These are phyloP conservation scores for Cyclopterus lumpus DNA, from an alignment of 2,797 vertebrate species.

Conservation along the genomic window DNA sequence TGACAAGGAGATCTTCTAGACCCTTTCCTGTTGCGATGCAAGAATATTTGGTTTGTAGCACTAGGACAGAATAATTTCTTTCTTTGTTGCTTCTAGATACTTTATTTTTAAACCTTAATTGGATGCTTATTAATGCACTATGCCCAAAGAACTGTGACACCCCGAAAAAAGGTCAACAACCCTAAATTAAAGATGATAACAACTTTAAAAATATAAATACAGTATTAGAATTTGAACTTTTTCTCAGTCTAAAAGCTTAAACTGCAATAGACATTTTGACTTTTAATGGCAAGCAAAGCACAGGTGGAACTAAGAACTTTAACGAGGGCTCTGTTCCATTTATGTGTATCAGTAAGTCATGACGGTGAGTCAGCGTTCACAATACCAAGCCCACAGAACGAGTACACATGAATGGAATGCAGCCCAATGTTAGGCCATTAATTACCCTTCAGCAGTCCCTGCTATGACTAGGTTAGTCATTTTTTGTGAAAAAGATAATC, in stretches of 20 bases:
- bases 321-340: conserved; percentile 2
- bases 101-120: neutral
- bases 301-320: conserved; percentile 13
- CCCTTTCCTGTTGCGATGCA: neutral
- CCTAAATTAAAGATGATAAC: neutral
- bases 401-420: neutral
- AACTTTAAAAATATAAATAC: neutral
- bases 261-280: neutral
- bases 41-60: neutral
- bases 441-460: neutral
- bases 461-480: neutral
- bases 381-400: neutral
- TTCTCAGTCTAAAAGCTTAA: neutral
- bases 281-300: neutral
- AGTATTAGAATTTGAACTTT: neutral
- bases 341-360: neutral
- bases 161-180: neutral
- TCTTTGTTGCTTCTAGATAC: neutral
- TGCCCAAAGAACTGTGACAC: neutral
- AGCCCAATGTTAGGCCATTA: neutral
- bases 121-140: neutral
- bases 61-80: neutral
- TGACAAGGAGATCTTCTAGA: neutral
- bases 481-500: neutral
- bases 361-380: neutral